These are phyloP conservation scores for Sparus aurata DNA, from an alignment of 2,797 vertebrate species.

Conservation along the genomic window DNA sequence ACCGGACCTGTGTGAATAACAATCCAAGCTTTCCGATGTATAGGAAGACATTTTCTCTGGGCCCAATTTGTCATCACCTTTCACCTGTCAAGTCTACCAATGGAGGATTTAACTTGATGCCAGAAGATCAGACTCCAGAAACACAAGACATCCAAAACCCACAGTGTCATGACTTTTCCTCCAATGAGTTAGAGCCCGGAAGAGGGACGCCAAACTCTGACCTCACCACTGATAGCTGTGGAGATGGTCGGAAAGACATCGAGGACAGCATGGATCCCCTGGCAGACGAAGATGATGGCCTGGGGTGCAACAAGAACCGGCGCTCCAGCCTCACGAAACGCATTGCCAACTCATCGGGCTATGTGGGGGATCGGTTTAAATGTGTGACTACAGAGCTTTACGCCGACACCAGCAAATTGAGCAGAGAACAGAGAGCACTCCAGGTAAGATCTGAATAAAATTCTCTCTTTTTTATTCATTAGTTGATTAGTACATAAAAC, in stretches of 20 bases:
- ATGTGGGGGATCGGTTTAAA: constrained; percentile 93
- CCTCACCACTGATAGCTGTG: constrained; percentile 41
- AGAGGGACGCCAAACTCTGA: background rate
- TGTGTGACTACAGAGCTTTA: constrained; percentile 92
- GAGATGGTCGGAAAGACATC: constrained; percentile 83
- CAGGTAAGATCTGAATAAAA: constrained; percentile 87
- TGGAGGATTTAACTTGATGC: background rate
- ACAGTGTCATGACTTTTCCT: background rate
- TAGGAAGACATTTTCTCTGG: constrained; percentile 11
- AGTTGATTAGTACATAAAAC: background rate
- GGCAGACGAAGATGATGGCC: constrained; percentile 81
- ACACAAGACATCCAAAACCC: background rate
- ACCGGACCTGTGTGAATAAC: constrained; percentile 13
- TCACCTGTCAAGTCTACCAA: constrained; percentile 1
- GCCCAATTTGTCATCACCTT: constrained; percentile 20
- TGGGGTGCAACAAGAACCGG: constrained; percentile 84
- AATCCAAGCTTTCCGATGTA: background rate
- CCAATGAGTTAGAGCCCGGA: constrained; percentile 2
- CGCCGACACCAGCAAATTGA: constrained; percentile 92
- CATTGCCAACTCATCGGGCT: constrained; percentile 92
- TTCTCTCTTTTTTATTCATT: background rate
- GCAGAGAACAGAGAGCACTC: constrained; percentile 92
- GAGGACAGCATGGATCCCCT: constrained; percentile 69
- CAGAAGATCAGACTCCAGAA: constrained; percentile 8
- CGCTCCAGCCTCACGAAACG: constrained; percentile 90